Base-by-base conservation (phyloP, 2,888 invertebrate genomes). In the Choreutis nemorana region DNA sequence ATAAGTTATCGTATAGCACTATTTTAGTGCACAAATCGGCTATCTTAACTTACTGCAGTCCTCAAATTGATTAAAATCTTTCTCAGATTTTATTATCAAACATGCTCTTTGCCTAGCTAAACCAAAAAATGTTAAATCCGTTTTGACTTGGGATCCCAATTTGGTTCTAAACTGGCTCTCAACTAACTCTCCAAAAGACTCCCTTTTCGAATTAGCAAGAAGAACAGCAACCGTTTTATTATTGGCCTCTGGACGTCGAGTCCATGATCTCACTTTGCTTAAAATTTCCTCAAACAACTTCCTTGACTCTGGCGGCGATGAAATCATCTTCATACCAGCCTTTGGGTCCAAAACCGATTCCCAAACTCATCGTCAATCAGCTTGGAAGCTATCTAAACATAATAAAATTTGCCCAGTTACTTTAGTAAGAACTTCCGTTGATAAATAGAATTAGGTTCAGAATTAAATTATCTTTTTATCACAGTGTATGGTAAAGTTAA, bases 21-120 rank as follows among this genome's bases (percentile, higher is more conserved):
- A 38, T 48, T 12, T 34, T 32, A 4, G 27, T 48, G 8, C 45
- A 43, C 25, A 47, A 47, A 27, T 47, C 46, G 9, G 42, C 42
- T 1, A 39, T 46, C 12, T 31, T 35, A 7, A 41, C 41, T 3
- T 37, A 44, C 9, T 31, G 37, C 3, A 36, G 42, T 27, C 41
- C 42, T 16, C 23, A 11, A 22, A 36, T 27, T 6, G 6, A 27
- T 2, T 10, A 29, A 2, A n/a, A n/a, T 5, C 14, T 37, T 11
- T 30, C 16, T 21, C 26, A 11, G 35, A 42, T 28, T 35, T 35
- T 11, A 9, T 41, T 9, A 33, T 42, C 10, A 41, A 35, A 23
- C 36, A 36, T 10, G 35, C 37, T 15, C 10, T 42, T 4, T 39
- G 26, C 36, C 34, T 2, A 39, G 45, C 22, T 11, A 9, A 11